Evolutionary conservation across 2,797 vertebrate genomes (phyloP), one percentile per base, ranked within the genome.

Genomic region (Eulemur albifrons): DNA sequence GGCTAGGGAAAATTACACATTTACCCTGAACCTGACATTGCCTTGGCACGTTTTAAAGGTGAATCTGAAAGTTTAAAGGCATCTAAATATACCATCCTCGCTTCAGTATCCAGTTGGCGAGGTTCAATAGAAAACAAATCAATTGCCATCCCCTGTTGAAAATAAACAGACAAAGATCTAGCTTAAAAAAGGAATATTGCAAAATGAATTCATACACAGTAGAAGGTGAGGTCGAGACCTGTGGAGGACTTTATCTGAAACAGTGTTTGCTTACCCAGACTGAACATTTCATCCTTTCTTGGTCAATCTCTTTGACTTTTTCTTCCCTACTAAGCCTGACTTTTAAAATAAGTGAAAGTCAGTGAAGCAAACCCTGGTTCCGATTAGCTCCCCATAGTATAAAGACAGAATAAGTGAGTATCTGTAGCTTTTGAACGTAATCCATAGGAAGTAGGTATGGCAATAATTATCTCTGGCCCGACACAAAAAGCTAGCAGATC

Each of bases 301-400:
- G n/a, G 61, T 63, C 63, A 93, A 8, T 96, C 75, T 95, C 61
- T 97, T 79, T 95, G 96, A 92, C 77, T 84, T 77, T 80, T 61
- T 92, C 73, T 98, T 97, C 30, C 82, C 48, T 96, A 14, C 81
- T 95, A 94, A 96, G n/a, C 63, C 54, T 96, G 93, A 92, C 83
- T 94, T 97, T 93, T 94, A 95, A 97, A 97, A 93, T 94, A 85
- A 94, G 80, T 87, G 90, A 79, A 17, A 94, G 35, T 88, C 52
- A n/a, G 76, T 75, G 96, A 95, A 95, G 57, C 81, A 89, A 95
- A 81, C 63, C 48, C 50, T 43, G 32, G 32, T 82, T 95, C 76
- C 21, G 4, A 83, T 81, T 83, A 86, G 89, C 88, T 95, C 94
- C 69, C 95, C n/a, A 2, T 69, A 83, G 95, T 76, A 73, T 95